Percentiles rank a stretch among this genome's conserved stretches.
Conservation (phyloP, 2,888 invertebrate species). For the Tryphoninae sp. region DNA sequence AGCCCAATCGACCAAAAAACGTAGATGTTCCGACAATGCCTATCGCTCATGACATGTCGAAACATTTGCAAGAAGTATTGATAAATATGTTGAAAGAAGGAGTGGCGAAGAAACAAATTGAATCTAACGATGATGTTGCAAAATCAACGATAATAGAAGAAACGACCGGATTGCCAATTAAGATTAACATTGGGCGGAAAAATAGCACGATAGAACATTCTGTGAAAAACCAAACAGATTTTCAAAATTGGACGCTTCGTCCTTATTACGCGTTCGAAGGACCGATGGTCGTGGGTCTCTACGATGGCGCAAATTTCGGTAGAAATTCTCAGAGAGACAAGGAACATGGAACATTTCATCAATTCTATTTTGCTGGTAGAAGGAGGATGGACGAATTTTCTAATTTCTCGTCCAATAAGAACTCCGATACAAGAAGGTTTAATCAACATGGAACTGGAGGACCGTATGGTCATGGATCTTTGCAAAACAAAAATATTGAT, state of each 20-base stretch:
- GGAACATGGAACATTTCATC: background rate
- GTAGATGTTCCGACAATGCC: slow-evolving; percentile 4
- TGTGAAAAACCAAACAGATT: background rate
- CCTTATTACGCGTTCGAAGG: slow-evolving; percentile 63
- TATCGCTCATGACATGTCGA: slow-evolving; percentile 40
- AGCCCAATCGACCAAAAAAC: no score
- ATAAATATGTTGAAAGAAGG: slow-evolving; percentile 45
- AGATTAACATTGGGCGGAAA: background rate
- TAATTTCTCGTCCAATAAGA: background rate
- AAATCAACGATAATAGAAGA: slow-evolving; percentile 1
- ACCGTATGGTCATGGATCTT: background rate
- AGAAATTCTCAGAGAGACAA: background rate
- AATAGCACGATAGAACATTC: background rate
- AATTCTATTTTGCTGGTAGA: slow-evolving; percentile 28
- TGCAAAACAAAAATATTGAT: slow-evolving; percentile 2
- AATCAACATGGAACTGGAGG: background rate
- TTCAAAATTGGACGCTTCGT: slow-evolving; percentile 29
- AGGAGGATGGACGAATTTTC: background rate
- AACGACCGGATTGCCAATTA: background rate
- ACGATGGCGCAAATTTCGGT: slow-evolving; percentile 8
- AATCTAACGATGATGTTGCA: background rate
- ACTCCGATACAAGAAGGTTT: background rate
- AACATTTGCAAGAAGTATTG: slow-evolving; percentile 42
- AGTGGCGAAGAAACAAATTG: slow-evolving; percentile 6
- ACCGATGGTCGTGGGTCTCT: slow-evolving; percentile 57